phyloP scores from a whole-genome alignment of 2,113 vertebrate genomes.

The Oryzias javanicus region DNA sequence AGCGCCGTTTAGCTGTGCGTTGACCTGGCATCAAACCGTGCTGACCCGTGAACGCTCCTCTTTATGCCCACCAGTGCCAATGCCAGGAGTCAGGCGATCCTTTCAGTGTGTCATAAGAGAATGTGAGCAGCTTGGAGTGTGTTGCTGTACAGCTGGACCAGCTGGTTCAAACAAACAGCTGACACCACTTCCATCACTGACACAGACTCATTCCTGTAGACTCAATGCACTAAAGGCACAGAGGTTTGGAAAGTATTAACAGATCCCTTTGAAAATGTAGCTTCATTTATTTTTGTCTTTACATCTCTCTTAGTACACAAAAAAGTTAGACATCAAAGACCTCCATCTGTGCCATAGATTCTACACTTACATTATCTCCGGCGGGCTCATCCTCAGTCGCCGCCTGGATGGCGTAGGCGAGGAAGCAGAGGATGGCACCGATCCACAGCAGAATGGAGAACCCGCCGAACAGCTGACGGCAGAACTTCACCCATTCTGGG shows the following conservation, averaged over 20 bases:
- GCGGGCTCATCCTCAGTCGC: conserved; percentile 87
- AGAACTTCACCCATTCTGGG: conserved; percentile 94
- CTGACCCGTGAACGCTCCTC: conserved; percentile 34
- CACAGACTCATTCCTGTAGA: conserved; percentile 15
- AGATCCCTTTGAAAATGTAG: no score
- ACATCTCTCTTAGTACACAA: neutral
- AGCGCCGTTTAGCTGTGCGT: conserved; percentile 13
- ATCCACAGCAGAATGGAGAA: conserved; percentile 94
- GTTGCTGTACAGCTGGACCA: conserved; percentile 18
- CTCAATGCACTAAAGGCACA: conserved; percentile 11
- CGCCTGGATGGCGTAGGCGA: conserved; percentile 91
- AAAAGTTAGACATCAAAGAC: neutral
- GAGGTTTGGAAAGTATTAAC: neutral
- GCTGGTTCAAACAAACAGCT: conserved; percentile 23
- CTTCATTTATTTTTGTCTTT: no score
- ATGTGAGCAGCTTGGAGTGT: conserved; percentile 17
- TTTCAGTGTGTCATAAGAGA: neutral
- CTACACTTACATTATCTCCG: conserved; percentile 84
- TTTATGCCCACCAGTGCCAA: conserved; percentile 21
- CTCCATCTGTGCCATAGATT: neutral
- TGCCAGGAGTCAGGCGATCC: conserved; percentile 27
- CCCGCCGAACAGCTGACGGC: conserved; percentile 89
- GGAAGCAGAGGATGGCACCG: conserved; percentile 90
- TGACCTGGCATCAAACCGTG: conserved; percentile 34
- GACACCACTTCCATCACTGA: conserved; percentile 26